Base-by-base conservation (phyloP, 2,888 invertebrate genomes). In the Pardosa pseudoannulata region DNA sequence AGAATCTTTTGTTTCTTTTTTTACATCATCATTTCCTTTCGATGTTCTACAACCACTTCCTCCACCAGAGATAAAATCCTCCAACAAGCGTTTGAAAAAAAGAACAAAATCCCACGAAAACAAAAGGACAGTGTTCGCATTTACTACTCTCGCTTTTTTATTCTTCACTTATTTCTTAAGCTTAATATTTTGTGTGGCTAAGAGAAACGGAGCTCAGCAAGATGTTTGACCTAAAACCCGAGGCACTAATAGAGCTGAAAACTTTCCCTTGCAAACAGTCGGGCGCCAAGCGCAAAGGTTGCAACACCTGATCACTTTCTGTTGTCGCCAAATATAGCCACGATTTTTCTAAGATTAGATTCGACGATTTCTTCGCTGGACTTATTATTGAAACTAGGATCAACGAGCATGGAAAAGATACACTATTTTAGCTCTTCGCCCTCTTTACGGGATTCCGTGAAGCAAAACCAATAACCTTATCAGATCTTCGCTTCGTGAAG, bases 251-350 rank as follows among this genome's bases (percentile, higher is more conserved):
- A 85, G 70, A 70, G 36, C 32, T 27, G 50, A 23, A 85, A 75
- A 85, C 78, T 79, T 85, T 85, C 78, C 83, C 83, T 85, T 85
- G 72, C 56, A 50, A 83, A 56, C 78, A 76, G 31, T 76, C 28
- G 36, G 83, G 72, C 83, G 83, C 83, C 78, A 32, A 70, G 72
- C 28, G 3, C 56, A 36, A 28, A 78, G 78, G 78, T 79, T 78
- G 73, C 72, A 27, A 36, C 29, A 56, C 23, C 56, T 56, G 56
- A 56, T 56, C 56, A 56, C 56, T 56, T 56, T 56, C 56, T 56
- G 56, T 16, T 6, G 5, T 36, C 39, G 64, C 74, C 73, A 73
- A 73, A 41, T 56, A 56, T 56, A 56, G 56, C 56, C 23, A 2
- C 7, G 23, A 23, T 5, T 56, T 56, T 56, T 56, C 23, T 23